phyloP scores from a whole-genome alignment of 2,113 vertebrate genomes.

The Sander vitreus region DNA sequence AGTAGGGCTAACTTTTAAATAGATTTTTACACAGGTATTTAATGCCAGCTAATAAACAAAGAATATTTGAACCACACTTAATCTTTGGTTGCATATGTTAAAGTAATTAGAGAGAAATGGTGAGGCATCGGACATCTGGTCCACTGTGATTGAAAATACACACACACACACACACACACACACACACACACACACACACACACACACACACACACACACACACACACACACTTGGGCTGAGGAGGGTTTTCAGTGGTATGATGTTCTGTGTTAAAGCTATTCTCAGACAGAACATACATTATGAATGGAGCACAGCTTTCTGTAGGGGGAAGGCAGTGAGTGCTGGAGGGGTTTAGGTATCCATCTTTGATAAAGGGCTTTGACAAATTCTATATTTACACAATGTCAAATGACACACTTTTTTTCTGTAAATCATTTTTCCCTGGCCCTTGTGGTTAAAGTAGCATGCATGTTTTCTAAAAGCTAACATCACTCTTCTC shows the following conservation, averaged over 20 bases:
- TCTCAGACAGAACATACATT: constrained; percentile 82
- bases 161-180: background rate
- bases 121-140: constrained; percentile 22
- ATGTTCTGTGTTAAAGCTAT: constrained; percentile 74
- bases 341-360: constrained; percentile 61
- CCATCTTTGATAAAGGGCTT: constrained; percentile 72
- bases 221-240: no score
- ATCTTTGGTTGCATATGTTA: constrained; percentile 1
- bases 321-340: constrained; percentile 49
- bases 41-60: background rate
- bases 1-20: background rate
- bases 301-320: constrained; percentile 79
- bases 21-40: background rate
- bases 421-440: background rate
- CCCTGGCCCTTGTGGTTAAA: background rate
- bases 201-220: no score
- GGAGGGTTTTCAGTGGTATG: constrained; percentile 49
- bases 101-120: constrained; percentile 24
- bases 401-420: constrained; percentile 22
- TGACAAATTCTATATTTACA: constrained; percentile 67
- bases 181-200: background rate
- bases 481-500: constrained; percentile 10
- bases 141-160: constrained; percentile 18
- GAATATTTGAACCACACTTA: background rate
- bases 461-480: constrained; percentile 9